Evolutionary conservation across 2,113 vertebrate species (phyloP).

Genomic region (Anguilla rostrata): DNA sequence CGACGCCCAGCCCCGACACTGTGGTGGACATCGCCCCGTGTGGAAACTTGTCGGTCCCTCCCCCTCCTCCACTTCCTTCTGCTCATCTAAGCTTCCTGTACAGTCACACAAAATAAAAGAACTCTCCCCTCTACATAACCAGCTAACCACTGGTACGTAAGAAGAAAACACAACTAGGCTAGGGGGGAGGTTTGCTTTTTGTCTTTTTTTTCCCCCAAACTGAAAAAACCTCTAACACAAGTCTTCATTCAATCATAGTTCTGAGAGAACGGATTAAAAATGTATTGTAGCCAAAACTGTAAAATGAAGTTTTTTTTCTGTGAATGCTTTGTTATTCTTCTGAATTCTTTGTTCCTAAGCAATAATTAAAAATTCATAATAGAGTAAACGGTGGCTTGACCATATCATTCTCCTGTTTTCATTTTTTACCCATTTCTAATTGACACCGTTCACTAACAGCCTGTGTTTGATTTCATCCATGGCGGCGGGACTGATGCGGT

Average conservation of each 20-base stretch:
- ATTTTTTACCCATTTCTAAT: neutral
- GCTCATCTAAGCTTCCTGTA: neutral
- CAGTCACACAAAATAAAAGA: neutral
- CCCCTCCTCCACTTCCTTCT: neutral
- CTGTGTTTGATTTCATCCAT: neutral
- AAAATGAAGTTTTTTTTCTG: neutral
- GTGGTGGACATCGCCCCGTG: neutral
- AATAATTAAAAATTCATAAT: neutral
- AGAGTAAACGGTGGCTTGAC: neutral
- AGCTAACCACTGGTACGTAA: neutral
- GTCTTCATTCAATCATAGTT: neutral
- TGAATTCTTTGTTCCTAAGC: neutral
- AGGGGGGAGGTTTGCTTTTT: neutral
- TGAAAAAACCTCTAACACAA: neutral
- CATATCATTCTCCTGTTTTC: neutral
- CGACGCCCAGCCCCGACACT: neutral
- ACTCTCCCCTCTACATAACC: neutral
- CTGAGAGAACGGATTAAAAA: too few relatives aligned
- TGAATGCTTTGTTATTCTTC: neutral
- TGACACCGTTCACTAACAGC: neutral
- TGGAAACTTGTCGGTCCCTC: neutral
- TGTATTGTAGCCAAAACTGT: neutral
- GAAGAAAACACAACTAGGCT: neutral
- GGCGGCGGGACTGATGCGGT: neutral
- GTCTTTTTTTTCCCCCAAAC: neutral